A percentile compares a stretch with the other conserved stretches of the same genome.
Conservation (phyloP, 2,113 vertebrate species). For the Carassius auratus region DNA sequence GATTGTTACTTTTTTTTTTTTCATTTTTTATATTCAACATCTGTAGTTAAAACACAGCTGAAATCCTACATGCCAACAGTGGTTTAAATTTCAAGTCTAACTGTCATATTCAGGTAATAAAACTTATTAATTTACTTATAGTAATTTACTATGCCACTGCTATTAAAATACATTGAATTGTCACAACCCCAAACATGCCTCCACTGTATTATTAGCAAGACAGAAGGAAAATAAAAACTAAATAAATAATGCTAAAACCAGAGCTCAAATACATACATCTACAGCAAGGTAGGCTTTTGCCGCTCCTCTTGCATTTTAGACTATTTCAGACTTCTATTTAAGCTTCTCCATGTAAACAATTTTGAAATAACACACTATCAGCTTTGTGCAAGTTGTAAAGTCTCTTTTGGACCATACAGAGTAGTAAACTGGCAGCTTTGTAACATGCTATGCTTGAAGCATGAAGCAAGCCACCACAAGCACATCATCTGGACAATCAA, state of each 20-base stretch:
- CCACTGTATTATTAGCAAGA: slow-evolving; percentile 29
- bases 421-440: slow-evolving; percentile 21
- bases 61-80: slow-evolving; percentile 53
- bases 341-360: slow-evolving; percentile 38
- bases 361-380: background rate
- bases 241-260: slow-evolving; percentile 45
- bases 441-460: background rate
- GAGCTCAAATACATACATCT: slow-evolving; percentile 3
- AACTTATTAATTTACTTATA: slow-evolving; percentile 26
- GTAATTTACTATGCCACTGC: slow-evolving; percentile 13
- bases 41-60: slow-evolving; percentile 34
- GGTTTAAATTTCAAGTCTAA: background rate
- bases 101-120: slow-evolving; percentile 51
- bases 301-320: slow-evolving; percentile 20
- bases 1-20: slow-evolving; percentile 62
- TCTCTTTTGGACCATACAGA: slow-evolving; percentile 18
- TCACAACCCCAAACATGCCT: slow-evolving; percentile 32
- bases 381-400: background rate
- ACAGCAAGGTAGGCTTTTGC: background rate
- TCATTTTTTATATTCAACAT: slow-evolving; percentile 56
- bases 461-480: slow-evolving; percentile 1
- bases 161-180: slow-evolving; percentile 4
- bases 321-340: slow-evolving; percentile 16
- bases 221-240: slow-evolving; percentile 1
- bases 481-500: slow-evolving; percentile 22